Conservation (phyloP, 1,140 invertebrate genomes). For the Drosophila persimilis region DNA sequence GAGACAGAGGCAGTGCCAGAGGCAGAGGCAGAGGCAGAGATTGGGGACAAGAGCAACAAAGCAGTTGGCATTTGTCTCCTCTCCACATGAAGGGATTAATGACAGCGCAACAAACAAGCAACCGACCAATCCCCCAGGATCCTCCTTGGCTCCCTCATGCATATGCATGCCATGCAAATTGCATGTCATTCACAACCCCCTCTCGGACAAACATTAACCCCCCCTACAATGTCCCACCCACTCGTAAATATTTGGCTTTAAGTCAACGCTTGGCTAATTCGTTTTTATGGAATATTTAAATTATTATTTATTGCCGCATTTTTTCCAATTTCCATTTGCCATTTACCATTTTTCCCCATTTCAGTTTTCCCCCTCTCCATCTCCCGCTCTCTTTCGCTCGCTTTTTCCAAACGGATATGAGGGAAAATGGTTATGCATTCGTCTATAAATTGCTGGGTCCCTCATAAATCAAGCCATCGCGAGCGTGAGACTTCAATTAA, state of each 20-base stretch:
- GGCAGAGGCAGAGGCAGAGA: too few relatives aligned
- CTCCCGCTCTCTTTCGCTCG: constrained; percentile 15
- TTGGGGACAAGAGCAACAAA: constrained; percentile 38
- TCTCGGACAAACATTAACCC: not conserved
- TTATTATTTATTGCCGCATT: constrained; percentile 74
- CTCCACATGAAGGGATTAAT: constrained; percentile 71
- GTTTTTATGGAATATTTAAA: constrained; percentile 76
- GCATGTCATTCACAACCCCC: constrained; percentile 35
- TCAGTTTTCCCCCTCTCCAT: constrained; percentile 7
- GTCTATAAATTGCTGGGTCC: constrained; percentile 55
- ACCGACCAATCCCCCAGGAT: constrained; percentile 19
- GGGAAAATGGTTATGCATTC: constrained; percentile 62
- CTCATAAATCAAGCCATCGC: constrained; percentile 69
- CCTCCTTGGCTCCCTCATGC: constrained; percentile 13
- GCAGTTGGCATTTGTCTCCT: constrained; percentile 76
- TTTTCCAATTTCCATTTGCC: constrained; percentile 60
- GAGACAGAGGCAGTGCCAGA: too few relatives aligned
- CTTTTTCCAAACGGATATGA: constrained; percentile 48
- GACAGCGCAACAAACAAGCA: constrained; percentile 62
- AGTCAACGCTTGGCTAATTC: constrained; percentile 63
- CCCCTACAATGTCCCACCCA: not conserved
- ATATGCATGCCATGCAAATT: constrained; percentile 48
- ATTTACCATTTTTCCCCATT: constrained; percentile 12
- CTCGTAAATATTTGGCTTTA: constrained; percentile 63
- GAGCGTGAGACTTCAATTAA: constrained; percentile 71